Conservation (phyloP, 2,113 vertebrate species). For the Microcebus lehilahytsara region DNA sequence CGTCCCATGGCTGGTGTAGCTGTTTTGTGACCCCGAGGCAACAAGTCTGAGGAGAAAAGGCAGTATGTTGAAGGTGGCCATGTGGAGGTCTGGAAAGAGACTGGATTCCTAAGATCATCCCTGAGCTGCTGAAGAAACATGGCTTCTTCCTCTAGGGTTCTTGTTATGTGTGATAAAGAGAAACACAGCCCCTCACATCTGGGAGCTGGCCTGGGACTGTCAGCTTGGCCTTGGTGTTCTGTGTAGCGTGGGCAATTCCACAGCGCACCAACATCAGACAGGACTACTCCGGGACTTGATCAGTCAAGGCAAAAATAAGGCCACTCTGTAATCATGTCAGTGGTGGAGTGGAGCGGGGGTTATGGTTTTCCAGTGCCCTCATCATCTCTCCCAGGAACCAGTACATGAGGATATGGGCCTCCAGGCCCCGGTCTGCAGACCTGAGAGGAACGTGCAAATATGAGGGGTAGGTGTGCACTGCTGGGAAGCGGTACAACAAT, state of each 20-base stretch:
- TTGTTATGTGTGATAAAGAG: neutral
- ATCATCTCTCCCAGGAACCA: no score
- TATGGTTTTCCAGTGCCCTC: neutral
- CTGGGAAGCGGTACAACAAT: neutral
- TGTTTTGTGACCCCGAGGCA: neutral
- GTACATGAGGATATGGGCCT: neutral
- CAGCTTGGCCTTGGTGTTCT: neutral
- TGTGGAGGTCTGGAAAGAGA: neutral
- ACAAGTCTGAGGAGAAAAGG: neutral
- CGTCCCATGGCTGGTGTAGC: neutral
- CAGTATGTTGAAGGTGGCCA: neutral
- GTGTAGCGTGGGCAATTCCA: neutral
- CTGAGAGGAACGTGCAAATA: accelerated
- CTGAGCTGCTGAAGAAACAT: neutral
- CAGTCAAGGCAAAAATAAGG: neutral
- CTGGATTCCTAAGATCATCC: neutral
- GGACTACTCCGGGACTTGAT: neutral
- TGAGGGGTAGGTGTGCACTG: accelerated
- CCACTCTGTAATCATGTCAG: neutral
- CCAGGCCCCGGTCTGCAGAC: no score
- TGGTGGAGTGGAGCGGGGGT: no score
- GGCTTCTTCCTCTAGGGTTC: neutral
- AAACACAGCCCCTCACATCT: neutral
- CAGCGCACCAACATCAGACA: neutral
- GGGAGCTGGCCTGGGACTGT: neutral